Evolutionary conservation across 2,113 vertebrate genomes (phyloP).

Genomic region (Rallus limicola): DNA sequence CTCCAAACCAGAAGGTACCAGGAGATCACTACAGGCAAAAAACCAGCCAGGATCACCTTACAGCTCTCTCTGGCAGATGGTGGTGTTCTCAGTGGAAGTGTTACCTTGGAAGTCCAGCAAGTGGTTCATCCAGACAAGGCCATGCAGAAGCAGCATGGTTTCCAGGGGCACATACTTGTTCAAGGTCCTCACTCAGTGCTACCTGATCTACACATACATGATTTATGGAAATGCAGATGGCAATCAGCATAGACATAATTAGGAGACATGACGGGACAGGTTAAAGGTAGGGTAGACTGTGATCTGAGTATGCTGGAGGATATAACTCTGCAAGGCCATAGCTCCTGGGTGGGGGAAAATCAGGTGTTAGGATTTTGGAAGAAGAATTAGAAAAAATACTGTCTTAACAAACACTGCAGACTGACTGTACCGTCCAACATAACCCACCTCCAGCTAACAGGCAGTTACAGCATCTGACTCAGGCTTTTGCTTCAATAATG

Average conservation of each 20-base stretch:
- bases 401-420: neutral
- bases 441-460: neutral
- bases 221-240: neutral
- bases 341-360: neutral
- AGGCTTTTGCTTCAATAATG: neutral
- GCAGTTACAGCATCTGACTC: slow-evolving; percentile 16
- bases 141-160: neutral
- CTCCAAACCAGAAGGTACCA: neutral
- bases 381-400: neutral
- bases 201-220: neutral
- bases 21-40: neutral
- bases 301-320: neutral
- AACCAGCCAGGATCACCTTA: neutral
- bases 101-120: neutral
- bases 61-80: neutral
- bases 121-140: neutral
- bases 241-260: neutral
- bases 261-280: neutral
- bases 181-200: neutral
- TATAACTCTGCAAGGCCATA: neutral
- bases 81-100: neutral
- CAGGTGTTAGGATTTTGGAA: neutral
- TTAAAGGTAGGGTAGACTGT: neutral
- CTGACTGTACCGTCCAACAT: neutral
- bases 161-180: neutral